phyloP scores from a whole-genome alignment of 1,140 invertebrate species.

The Thaumatotibia leucotreta region DNA sequence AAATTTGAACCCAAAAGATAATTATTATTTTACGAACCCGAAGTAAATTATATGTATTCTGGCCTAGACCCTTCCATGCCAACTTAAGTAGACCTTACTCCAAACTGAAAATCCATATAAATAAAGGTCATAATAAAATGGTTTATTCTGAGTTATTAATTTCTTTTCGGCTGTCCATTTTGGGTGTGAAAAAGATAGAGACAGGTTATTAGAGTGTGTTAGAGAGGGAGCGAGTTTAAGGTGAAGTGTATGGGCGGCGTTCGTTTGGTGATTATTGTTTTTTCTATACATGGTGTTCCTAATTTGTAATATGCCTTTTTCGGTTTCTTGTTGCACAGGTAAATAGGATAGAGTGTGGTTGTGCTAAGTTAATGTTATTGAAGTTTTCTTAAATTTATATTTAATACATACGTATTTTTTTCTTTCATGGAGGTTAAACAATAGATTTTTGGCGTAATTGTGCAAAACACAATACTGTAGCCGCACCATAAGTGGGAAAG shows the following conservation, averaged over 20 bases:
- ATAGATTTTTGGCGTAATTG: too few species aligned
- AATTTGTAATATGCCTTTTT: constrained; percentile 5
- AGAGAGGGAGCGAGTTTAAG: constrained; percentile 27
- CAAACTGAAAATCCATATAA: neutral
- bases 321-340: neutral
- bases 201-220: constrained; percentile 29
- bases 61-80: constrained; percentile 1
- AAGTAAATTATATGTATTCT: constrained; percentile 21
- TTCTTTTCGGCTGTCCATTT: constrained; percentile 32
- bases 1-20: constrained; percentile 15
- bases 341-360: too few species aligned
- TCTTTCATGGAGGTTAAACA: too few species aligned
- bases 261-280: constrained; percentile 29
- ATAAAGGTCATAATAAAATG: constrained; percentile 21
- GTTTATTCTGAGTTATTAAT: constrained; percentile 27
- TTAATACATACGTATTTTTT: too few species aligned
- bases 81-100: neutral
- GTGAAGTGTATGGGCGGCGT: constrained; percentile 27
- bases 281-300: constrained; percentile 17
- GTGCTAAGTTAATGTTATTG: too few species aligned
- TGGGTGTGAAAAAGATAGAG: constrained; percentile 30
- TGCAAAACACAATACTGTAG: too few species aligned
- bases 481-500: too few species aligned
- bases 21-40: constrained; percentile 17
- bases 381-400: too few species aligned